A percentile compares a stretch with the other conserved stretches of the same genome.
phyloP scores from a whole-genome alignment of 2,888 invertebrate species.

The Eledone cirrhosa region DNA sequence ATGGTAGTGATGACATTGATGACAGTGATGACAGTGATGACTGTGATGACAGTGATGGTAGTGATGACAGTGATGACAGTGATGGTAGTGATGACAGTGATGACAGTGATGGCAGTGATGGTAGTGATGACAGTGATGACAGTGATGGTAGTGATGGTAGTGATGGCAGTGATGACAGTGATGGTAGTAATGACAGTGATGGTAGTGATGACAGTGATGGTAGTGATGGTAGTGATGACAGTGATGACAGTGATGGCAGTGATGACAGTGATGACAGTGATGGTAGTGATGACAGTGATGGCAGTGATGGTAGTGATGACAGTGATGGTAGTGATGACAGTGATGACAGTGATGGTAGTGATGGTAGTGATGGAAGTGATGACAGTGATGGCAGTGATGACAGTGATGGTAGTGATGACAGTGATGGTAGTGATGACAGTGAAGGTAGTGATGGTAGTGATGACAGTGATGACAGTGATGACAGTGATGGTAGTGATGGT shows the following conservation, averaged over 20 bases:
- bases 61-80: not conserved
- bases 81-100: slow-evolving; percentile 13
- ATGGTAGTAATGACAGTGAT: not conserved
- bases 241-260: too few relatives aligned
- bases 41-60: slow-evolving; percentile 4
- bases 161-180: slow-evolving; percentile 19
- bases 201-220: slow-evolving; percentile 8
- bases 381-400: not conserved
- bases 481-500: not conserved
- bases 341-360: slow-evolving; percentile 4
- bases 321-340: not conserved
- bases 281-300: slow-evolving; percentile 9
- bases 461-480: not conserved
- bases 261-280: slow-evolving; percentile 20
- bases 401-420: not conserved
- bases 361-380: slow-evolving; percentile 5
- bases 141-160: slow-evolving; percentile 4
- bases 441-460: too few relatives aligned
- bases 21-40: too few relatives aligned
- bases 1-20: too few relatives aligned
- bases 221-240: not conserved
- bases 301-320: not conserved
- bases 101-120: not conserved
- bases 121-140: slow-evolving; percentile 7
- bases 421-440: too few relatives aligned